Evolutionary conservation across 2,888 invertebrate genomes (phyloP), one percentile per base, ranked within the genome.

Genomic region (Lissocephala sabroskyi): DNA sequence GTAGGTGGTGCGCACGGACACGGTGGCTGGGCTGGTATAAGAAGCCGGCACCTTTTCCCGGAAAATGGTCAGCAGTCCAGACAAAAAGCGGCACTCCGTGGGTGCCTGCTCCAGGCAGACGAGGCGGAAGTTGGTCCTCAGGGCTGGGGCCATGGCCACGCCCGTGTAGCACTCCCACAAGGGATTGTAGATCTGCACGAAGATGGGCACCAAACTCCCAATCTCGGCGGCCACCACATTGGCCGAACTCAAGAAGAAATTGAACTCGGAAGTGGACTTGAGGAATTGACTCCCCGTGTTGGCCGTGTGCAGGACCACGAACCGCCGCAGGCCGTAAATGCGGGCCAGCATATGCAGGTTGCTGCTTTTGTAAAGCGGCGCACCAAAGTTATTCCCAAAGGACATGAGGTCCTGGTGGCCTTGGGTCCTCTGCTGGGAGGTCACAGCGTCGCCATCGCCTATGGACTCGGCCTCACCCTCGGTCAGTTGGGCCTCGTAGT

Each of bases 141-240:
- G 26, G 39, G 92, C 92, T 67, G 89, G 90, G 16, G 91, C 90
- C 79, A 95, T 90, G 70, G 91, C 92, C 6, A 94, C 89, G 5
- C 98, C 98, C 42, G 91, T 82, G 81, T 90, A 95, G 78, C 91
- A 90, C 52, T 91, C 89, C 81, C 82, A 81, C 75, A 91, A 90
- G 44, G 91, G 89, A 78, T 95, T 92, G 90, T 92, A 92, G 59
- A 95, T 89, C 86, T 96, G 96, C 17, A 97, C 88, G 85, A 98
- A 96, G 16, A 95, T 87, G 16, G 98, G 96, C 56, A 95, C 87
- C 53, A 91, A 46, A 26, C 71, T 63, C 28, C 50, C 89, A 9
- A 92, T 89, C 84, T 96, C 96, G 46, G 89, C 91, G 30, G 92
- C 87, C 3, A 95, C 95, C 55, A 97, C 92, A 56, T 91, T 90